Base-by-base conservation (phyloP, 2,113 vertebrate genomes). In the Haliaeetus leucogaster region DNA sequence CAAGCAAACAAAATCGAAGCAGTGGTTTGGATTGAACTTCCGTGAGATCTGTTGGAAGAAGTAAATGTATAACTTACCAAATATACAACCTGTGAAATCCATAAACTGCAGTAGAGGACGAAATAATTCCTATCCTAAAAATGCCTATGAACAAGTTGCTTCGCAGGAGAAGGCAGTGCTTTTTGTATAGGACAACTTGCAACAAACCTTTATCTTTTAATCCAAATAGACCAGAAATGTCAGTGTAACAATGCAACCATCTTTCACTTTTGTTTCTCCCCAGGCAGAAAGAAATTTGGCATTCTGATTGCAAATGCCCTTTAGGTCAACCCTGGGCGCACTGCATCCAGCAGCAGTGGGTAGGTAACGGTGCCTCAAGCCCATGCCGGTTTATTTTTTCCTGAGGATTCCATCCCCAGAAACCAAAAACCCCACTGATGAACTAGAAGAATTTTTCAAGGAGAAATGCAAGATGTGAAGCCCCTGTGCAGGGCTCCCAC, bases 351-450 rank as follows among this genome's bases (percentile, higher is more conserved):
- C 12, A 6, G 34, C 8, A 3, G 23, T 50, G 72, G 55, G 45
- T 34, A 66, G 26, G 62, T 42, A 42, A 21, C 0, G 0, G 56
- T 2, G 1, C 20, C 32, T 45, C 1, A 67, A 27, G 17, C 47
- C 29, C 0, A 0, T 10, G 29, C 12, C 1, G 2, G 20, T 67
- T 93, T 61, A 10, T 59, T 91, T 85, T 88, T 43, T 26, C 27
- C 32, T 45, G 22, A 15, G 27, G 15, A 55, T 82, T 73, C 45
- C 22, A 58, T n/a, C 8, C 22, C 36, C 36, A 27, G 61, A 30
- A 70, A 40, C 15, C 22, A 13, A 66, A 86, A 89, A 71, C 9
- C 32, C n/a, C 2, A 1, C 11, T 6, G 5, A 66, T 18, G 26
- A 78, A 89, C 45, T 3, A 55, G 70, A 36, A 65, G 11, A 29